Evolutionary conservation across 2,113 vertebrate genomes (phyloP), one percentile per base, ranked within the genome.

Genomic region (Centropus bengalensis): DNA sequence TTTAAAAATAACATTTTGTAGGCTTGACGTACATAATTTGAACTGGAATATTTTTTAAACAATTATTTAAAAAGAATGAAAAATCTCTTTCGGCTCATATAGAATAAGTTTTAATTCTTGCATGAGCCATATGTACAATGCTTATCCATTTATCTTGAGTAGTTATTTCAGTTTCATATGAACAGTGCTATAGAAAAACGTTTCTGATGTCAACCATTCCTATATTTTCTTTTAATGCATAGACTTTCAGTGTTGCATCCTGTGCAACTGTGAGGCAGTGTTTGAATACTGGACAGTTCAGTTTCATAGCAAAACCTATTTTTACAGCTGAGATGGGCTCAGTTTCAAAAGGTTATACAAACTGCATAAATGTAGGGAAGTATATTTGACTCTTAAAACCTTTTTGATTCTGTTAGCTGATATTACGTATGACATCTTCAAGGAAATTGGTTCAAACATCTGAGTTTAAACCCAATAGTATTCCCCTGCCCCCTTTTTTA

Each of bases 1-100:
- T 66, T 96, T 94, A 93, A 97, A 97, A 97, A 97, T 97, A 97
- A 89, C 94, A 67, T 94, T 94, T 96, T 81, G 88, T 96, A 95
- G 92, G 95, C 91, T 95, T 94, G 93, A 93, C 27, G 49, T 94
- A 91, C 68, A 75, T 95, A 93, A 96, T 95, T 96, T 93, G 85
- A 71, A 81, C 59, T 44, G 60, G 32, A 89, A 76, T 89, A 85
- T 88, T 94, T 95, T 92, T 85, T 74, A 83, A 91, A 91, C 85
- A 94, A 96, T 93, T 93, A 96, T 77, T 94, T 94, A 0, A 88
- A 93, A 88, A 92, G 47, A 91, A 95, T 89, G 91, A 96, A 93
- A 88, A 94, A 89, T 85, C 32, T 89, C 68, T 78, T 89, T 90
- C 73, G 88, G 56, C 28, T 91, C 82, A 22, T 67, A 67, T 17